Conservation (phyloP, 2,113 vertebrate species). For the Panurus biarmicus region DNA sequence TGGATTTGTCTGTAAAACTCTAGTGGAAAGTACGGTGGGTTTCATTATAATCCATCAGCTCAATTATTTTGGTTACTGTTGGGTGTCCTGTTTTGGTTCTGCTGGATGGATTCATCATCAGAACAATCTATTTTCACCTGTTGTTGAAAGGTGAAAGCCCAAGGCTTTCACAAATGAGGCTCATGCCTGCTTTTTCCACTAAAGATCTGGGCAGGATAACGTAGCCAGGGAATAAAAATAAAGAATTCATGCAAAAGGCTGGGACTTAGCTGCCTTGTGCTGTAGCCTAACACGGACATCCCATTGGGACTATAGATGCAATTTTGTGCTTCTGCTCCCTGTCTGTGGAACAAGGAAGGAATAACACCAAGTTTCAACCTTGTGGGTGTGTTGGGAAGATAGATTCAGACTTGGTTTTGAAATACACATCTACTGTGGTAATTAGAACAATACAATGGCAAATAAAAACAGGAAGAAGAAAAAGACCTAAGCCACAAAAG, state of each 20-base stretch:
- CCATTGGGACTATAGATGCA: background rate
- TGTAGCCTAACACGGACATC: background rate
- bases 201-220: background rate
- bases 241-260: background rate
- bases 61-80: background rate
- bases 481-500: conserved; percentile 25
- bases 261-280: background rate
- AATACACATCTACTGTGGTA: background rate
- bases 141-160: too few species aligned
- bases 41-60: background rate
- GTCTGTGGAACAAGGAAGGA: background rate
- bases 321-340: background rate
- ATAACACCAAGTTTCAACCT: background rate
- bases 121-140: background rate
- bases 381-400: background rate
- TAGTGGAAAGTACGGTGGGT: background rate
- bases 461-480: conserved; percentile 41
- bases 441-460: conserved; percentile 15
- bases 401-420: background rate
- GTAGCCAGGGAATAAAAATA: background rate
- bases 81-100: background rate
- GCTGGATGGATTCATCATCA: background rate
- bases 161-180: background rate
- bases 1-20: background rate
- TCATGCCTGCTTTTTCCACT: background rate